Percentiles rank a stretch among this genome's conserved stretches.
These are phyloP conservation scores for Ophonus ardosiacus DNA, from an alignment of 2,888 invertebrate species.

Conservation along the genomic window DNA sequence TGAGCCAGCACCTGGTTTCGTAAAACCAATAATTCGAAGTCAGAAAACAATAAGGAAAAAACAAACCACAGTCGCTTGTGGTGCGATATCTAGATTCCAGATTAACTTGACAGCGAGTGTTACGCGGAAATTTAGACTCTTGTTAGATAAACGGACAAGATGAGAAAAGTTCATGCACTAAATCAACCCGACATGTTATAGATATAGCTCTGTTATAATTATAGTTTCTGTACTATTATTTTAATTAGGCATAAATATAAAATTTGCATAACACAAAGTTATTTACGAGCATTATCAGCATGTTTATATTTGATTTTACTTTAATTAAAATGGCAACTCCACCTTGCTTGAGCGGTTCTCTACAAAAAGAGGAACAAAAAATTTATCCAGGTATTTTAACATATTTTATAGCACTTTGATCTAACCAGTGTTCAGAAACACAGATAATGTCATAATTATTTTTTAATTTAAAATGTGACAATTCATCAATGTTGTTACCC, in stretches of 20 bases:
- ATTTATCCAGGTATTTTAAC: not conserved
- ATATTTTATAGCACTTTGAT: not conserved
- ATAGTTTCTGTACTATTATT: not conserved
- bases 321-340: not conserved
- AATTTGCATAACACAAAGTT: not conserved
- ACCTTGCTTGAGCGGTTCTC: not conserved
- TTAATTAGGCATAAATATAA: not conserved
- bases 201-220: not conserved
- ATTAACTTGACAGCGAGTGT: constrained; percentile 22
- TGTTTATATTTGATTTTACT: not conserved
- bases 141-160: constrained; percentile 16
- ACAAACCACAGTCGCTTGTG: constrained; percentile 13
- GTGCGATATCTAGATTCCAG: constrained; percentile 29
- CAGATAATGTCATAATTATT: not conserved
- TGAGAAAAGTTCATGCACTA: constrained; percentile 6
- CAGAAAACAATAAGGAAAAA: constrained; percentile 30
- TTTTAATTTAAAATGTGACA: not conserved
- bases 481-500: not conserved
- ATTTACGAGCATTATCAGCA: not conserved
- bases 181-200: not conserved
- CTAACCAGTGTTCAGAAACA: not conserved
- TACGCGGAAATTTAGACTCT: constrained; percentile 11
- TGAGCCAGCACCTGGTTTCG: constrained; percentile 18
- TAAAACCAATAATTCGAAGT: constrained; percentile 12
- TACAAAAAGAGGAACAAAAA: not conserved